Base-by-base conservation (phyloP, 2,888 invertebrate genomes). In the Chydorus sphaericus region DNA sequence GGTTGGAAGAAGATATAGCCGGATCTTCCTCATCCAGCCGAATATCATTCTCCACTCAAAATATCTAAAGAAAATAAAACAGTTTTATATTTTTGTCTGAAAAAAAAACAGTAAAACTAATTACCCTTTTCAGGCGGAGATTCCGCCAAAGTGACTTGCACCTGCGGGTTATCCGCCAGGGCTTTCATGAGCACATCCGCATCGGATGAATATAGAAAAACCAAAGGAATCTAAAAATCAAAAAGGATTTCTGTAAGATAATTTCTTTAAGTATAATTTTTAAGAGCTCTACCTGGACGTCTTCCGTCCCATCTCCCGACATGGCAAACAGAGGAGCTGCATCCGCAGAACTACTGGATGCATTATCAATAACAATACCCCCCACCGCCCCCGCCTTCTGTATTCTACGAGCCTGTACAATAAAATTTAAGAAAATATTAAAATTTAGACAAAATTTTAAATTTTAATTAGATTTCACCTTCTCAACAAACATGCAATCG, bases 401-500 rank as follows among this genome's bases (percentile, higher is more conserved):
- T 33, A 90, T 77, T 63, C 80, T 74, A 54, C 91, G 77, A 2
- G 88, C 92, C 75, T 50, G 20, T 3, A 7, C 5, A 30, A 16
- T 7, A 28, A 2, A 16, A 1, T 33, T 33, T 11, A 10, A 11
- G n/a, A 18, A n/a, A 30, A 5, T 7, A 4, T 8, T 20, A 30
- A 20, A 30, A 28, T 7, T 26, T 1, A 14, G 16, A n/a, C 1
- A 3, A 11, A 8, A 10, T 10, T 11, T n/a, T 16, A 30, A 50
- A 14, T 30, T 18, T 30, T 1, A 49, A 49, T 10, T 7, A 50
- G 10, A 33, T 11, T 11, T 10, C 10, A 77, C 78, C 75, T 97
- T 97, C 63, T 93, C 90, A 2, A 94, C 82, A 69, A 94, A 98
- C 74, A 93, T 93, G 70, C 97, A 98, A 63, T 84, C 84, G 1